phyloP scores from a whole-genome alignment of 2,113 vertebrate species.

The Trogon melanurus region DNA sequence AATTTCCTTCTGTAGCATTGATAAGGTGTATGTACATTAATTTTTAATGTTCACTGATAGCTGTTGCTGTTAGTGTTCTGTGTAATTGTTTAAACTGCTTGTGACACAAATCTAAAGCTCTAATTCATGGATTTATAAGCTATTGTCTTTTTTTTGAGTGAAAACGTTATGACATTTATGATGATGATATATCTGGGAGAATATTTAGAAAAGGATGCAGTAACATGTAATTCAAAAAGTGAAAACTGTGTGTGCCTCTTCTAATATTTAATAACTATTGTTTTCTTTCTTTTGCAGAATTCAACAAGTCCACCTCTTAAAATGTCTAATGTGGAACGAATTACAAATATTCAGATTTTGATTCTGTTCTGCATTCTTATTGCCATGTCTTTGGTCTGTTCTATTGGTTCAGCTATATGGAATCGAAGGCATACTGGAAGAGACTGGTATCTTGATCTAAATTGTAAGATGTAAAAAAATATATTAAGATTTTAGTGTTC shows the following conservation, averaged over 20 bases:
- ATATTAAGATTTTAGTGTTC: not conserved
- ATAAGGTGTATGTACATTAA: not conserved
- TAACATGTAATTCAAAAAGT: not conserved
- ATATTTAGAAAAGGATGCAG: not conserved
- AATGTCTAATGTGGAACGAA: constrained; percentile 96
- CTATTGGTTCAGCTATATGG: constrained; percentile 95
- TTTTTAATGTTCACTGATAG: not conserved
- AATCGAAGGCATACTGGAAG: constrained; percentile 88
- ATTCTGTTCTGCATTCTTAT: constrained; percentile 96
- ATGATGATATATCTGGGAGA: not conserved
- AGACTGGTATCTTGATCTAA: constrained; percentile 98
- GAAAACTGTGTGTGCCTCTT: not conserved
- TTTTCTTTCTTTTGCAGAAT: constrained; percentile 81
- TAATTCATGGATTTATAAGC: not conserved
- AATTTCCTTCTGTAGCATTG: not conserved
- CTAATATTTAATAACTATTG: not conserved
- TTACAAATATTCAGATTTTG: constrained; percentile 98
- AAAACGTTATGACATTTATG: not conserved
- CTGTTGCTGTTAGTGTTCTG: not conserved
- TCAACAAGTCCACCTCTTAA: constrained; percentile 96
- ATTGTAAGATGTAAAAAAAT: constrained; percentile 85
- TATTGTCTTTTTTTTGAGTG: not conserved
- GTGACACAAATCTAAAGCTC: not conserved
- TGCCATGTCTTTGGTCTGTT: constrained; percentile 95
- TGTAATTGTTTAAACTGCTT: not conserved